phyloP scores from a whole-genome alignment of 2,113 vertebrate genomes.

The Garra rufa region DNA sequence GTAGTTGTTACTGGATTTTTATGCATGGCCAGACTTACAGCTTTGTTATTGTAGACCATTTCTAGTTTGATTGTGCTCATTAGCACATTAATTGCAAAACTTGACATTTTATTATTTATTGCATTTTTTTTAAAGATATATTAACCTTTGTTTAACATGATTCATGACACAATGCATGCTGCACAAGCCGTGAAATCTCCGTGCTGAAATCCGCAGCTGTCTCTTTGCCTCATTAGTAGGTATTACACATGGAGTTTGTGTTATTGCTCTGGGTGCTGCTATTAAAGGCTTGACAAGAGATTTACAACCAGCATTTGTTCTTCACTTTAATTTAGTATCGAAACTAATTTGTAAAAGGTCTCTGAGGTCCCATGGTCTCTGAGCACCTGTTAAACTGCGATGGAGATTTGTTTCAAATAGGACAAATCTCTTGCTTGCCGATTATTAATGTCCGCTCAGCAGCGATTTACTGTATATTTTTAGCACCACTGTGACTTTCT shows the following conservation, averaged over 20 bases:
- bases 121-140: neutral
- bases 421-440: neutral
- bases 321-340: slow-evolving; percentile 36
- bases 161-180: neutral
- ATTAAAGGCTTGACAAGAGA: slow-evolving; percentile 29
- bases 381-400: slow-evolving; percentile 31
- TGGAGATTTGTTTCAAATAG: slow-evolving; percentile 30
- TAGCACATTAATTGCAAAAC: neutral
- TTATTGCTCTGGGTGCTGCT: slow-evolving; percentile 37
- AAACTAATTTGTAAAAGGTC: slow-evolving; percentile 40
- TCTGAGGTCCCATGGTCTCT: slow-evolving; percentile 19
- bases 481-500: neutral
- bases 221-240: slow-evolving; percentile 32
- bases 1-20: neutral
- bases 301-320: slow-evolving; percentile 37
- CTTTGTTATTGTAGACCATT: neutral
- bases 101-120: neutral
- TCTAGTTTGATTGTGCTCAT: neutral
- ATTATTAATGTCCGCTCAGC: neutral
- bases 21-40: neutral
- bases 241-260: slow-evolving; percentile 24
- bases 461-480: slow-evolving; percentile 2
- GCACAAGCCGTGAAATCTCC: neutral
- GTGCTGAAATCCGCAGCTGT: neutral
- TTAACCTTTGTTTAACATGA: neutral